Evolutionary conservation across 37 sponge, comb jelly and placozoan genomes (phyloP).

Genomic region (Hexactinellida sp.): DNA sequence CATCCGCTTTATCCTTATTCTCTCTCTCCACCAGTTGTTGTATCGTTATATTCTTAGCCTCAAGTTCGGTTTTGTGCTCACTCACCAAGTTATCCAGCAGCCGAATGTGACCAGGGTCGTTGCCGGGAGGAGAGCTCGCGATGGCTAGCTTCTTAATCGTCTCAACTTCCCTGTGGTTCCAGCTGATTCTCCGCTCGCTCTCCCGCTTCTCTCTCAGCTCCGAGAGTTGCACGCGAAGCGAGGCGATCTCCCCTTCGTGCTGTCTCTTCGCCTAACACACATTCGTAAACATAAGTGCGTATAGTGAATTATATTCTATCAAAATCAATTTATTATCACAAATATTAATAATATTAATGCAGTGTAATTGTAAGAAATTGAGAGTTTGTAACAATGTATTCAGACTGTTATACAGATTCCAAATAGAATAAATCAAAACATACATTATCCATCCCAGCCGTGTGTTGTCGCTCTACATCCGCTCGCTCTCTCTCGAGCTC

Average conservation of each 20-base stretch:
- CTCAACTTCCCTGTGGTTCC: conserved; percentile 8
- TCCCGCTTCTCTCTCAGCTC: background rate
- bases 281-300: too few relatives aligned
- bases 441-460: background rate
- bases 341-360: background rate
- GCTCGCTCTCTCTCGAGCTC: background rate
- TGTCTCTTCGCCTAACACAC: background rate
- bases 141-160: background rate
- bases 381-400: background rate
- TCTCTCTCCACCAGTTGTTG: background rate
- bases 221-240: background rate
- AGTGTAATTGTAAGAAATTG: background rate
- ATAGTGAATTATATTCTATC: background rate
- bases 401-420: background rate
- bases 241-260: background rate
- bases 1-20: background rate
- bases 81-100: background rate
- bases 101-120: background rate
- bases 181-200: background rate
- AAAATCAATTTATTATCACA: background rate
- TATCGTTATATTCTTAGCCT: background rate
- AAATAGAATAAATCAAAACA: background rate
- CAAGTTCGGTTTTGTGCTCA: background rate
- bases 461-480: background rate
- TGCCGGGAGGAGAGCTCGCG: background rate